Evolutionary conservation across 1,140 invertebrate species (phyloP).

Genomic region (Sweltsa coloradensis): DNA sequence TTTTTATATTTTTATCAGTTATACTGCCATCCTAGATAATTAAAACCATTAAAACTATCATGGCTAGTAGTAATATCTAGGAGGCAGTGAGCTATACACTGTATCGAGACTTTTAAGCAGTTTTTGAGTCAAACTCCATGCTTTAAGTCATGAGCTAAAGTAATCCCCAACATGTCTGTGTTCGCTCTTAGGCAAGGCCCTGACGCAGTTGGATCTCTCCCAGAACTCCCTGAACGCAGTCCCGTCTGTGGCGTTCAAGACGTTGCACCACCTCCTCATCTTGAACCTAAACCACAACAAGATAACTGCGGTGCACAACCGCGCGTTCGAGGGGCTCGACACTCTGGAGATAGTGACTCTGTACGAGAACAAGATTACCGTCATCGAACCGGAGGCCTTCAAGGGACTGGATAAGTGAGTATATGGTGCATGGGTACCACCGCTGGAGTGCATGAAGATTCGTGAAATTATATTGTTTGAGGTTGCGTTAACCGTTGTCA

Average conservation of each 20-base stretch:
- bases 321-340: constrained; percentile 71
- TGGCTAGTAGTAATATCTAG: no score
- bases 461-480: no score
- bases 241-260: constrained; percentile 64
- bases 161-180: not conserved
- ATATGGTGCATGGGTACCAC: no score
- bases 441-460: no score
- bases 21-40: no score
- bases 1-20: no score
- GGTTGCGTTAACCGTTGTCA: no score
- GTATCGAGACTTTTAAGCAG: no score
- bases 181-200: constrained; percentile 49
- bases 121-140: no score
- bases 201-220: constrained; percentile 72
- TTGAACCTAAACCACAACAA: constrained; percentile 85
- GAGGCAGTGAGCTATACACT: no score
- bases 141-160: no score
- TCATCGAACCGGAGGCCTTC: constrained; percentile 68
- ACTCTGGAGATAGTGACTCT: constrained; percentile 75
- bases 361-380: constrained; percentile 74
- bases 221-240: constrained; percentile 63
- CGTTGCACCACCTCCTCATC: constrained; percentile 68
- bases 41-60: no score
- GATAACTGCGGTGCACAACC: constrained; percentile 56
- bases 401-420: constrained; percentile 73